Base-by-base conservation (phyloP, 2,113 vertebrate species). In the Picathartes gymnocephalus region DNA sequence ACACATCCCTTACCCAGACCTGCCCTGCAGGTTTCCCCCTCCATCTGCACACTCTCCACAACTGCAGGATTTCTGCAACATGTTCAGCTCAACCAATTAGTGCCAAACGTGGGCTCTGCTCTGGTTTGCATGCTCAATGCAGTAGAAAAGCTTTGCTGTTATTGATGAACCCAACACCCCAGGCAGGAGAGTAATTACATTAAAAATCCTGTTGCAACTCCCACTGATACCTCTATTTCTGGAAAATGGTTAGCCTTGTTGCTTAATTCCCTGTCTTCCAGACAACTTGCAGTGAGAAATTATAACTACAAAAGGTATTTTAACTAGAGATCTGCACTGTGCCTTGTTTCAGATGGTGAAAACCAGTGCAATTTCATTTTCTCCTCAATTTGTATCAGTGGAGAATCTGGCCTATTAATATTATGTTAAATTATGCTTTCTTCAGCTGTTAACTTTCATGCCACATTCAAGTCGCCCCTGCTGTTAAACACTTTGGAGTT, bases 161-260 rank as follows among this genome's bases (percentile, higher is more conserved):
- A 45, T 42, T 88, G 94, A 82, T 69, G 89, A 60, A 61, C 45
- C 86, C 87, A 77, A 87, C 91, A 96, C 57, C 72, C 44, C 73
- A 58, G 72, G 80, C 80, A 92, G 89, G 84, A 79, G 42, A 85
- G 89, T 77, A 96, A 95, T 95, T 91, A 92, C 5, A 6, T 61
- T 82, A 68, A 91, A 91, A 95, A 82, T 65, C 86, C 62, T 91
- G 54, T 51, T 91, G 62, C 93, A 90, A 2, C 91, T 95, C 94
- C 87, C 90, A 95, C 94, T 88, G 87, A 47, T 86, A 79, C 60
- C 53, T 91, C 94, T 96, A 92, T 96, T 96, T 96, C 93, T 95
- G 92, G 90, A 91, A 88, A 91, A 93, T 70, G 74, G 90, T 97
- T 61, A 69, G 81, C 92, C 78, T 76, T 85, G 58, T 69, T 94